A percentile compares a stretch with the other conserved stretches of the same genome.
Conservation (phyloP, 2,113 vertebrate species). For the Mesembrinibis cayennensis region DNA sequence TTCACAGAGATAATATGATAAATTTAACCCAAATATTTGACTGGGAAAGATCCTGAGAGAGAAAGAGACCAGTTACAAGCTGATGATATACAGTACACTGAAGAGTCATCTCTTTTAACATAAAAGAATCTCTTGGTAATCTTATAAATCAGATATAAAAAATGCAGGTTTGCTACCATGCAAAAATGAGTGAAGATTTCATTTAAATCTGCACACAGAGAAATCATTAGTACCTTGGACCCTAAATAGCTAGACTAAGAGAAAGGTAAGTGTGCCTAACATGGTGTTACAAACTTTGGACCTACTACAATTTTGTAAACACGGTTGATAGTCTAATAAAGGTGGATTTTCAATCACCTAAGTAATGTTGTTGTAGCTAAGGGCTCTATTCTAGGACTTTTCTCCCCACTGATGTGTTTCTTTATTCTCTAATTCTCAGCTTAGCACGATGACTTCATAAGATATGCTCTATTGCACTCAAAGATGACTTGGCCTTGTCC, state of each 20-base stretch:
- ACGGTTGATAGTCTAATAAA: slow-evolving; percentile 23
- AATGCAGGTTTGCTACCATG: slow-evolving; percentile 74
- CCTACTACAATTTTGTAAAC: slow-evolving; percentile 67
- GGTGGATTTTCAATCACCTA: slow-evolving; percentile 3
- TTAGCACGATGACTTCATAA: not conserved
- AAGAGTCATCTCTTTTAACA: slow-evolving; percentile 79
- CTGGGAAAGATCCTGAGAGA: slow-evolving; percentile 78
- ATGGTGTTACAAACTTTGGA: slow-evolving; percentile 55
- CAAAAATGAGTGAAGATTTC: slow-evolving; percentile 65
- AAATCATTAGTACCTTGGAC: slow-evolving; percentile 63
- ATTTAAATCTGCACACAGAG: slow-evolving; percentile 69
- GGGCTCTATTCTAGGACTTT: slow-evolving; percentile 16
- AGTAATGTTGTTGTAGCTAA: slow-evolving; percentile 30
- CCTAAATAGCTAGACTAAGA: slow-evolving; percentile 64
- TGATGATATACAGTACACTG: slow-evolving; percentile 71
- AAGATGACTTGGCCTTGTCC: not conserved
- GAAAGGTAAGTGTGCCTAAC: slow-evolving; percentile 48
- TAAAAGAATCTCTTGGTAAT: slow-evolving; percentile 79
- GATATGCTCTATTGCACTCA: not conserved
- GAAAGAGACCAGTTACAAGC: slow-evolving; percentile 73
- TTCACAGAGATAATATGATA: slow-evolving; percentile 72
- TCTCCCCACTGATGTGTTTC: not conserved
- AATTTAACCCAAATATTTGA: slow-evolving; percentile 73
- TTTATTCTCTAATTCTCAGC: slow-evolving; percentile 13
- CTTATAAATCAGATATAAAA: slow-evolving; percentile 76